These are phyloP conservation scores for Sylvicola fuscatus DNA, from an alignment of 2,888 invertebrate species.

Conservation along the genomic window DNA sequence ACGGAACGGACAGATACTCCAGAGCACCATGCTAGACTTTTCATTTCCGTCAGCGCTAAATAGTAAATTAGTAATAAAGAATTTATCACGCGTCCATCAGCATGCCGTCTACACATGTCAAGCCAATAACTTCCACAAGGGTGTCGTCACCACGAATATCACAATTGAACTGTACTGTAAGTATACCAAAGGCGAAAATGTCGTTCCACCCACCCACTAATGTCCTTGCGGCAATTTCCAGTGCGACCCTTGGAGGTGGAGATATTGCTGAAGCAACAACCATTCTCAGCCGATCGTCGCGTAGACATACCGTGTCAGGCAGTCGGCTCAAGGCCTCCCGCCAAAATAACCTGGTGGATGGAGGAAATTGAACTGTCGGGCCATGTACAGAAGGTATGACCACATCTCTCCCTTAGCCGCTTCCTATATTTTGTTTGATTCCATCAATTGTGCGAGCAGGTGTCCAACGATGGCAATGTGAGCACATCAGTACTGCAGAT, in stretches of 20 bases:
- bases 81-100: slow-evolving; percentile 46
- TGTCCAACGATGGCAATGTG: slow-evolving; percentile 60
- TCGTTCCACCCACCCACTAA: too few relatives aligned
- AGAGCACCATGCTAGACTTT: slow-evolving; percentile 22
- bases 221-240: too few relatives aligned
- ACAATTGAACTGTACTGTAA: slow-evolving; percentile 58
- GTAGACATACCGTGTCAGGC: slow-evolving; percentile 69
- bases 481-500: slow-evolving; percentile 58
- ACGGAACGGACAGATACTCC: slow-evolving; percentile 35
- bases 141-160: slow-evolving; percentile 43
- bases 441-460: slow-evolving; percentile 27
- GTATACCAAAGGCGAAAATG: slow-evolving; percentile 19
- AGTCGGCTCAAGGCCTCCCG: slow-evolving; percentile 67
- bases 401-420: neutral
- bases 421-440: neutral
- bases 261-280: slow-evolving; percentile 59
- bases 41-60: slow-evolving; percentile 28
- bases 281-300: slow-evolving; percentile 61
- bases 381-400: slow-evolving; percentile 2
- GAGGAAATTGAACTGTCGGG: slow-evolving; percentile 41
- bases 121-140: slow-evolving; percentile 41
- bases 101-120: slow-evolving; percentile 57
- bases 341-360: slow-evolving; percentile 71
- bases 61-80: slow-evolving; percentile 36
- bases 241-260: slow-evolving; percentile 64